A percentile compares a stretch with the other conserved stretches of the same genome.
These are phyloP conservation scores for Dryococelus australis DNA, from an alignment of 2,888 invertebrate genomes.

Conservation along the genomic window DNA sequence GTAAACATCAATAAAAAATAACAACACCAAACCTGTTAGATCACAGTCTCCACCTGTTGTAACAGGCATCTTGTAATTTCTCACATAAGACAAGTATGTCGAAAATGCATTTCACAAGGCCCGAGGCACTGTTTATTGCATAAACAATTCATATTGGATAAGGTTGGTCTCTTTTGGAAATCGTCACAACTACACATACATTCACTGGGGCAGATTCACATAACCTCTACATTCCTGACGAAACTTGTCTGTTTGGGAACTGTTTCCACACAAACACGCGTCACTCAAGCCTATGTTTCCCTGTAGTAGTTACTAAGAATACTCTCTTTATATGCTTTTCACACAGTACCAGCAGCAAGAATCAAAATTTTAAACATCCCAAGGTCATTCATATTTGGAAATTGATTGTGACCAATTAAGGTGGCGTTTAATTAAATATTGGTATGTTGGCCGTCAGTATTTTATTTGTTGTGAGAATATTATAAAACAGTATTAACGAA, in stretches of 20 bases:
- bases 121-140: background rate
- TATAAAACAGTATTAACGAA: too few relatives aligned
- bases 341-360: background rate
- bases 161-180: background rate
- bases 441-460: too few relatives aligned
- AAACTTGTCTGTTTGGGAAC: background rate
- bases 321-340: background rate
- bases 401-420: background rate
- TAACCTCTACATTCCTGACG: background rate
- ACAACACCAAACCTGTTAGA: conserved; percentile 11
- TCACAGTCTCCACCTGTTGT: background rate
- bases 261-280: background rate
- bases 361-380: conserved; percentile 1
- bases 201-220: background rate
- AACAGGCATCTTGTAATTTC: background rate
- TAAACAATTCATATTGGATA: background rate
- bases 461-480: too few relatives aligned
- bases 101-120: background rate
- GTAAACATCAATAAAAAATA: background rate
- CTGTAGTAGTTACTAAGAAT: background rate
- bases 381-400: conserved; percentile 26
- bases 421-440: background rate
- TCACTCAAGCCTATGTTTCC: background rate
- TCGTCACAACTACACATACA: background rate
- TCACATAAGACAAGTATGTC: background rate